A percentile compares a stretch with the other conserved stretches of the same genome.
Conservation (phyloP, 1,140 invertebrate species). For the Schlechtendalia chinensis region DNA sequence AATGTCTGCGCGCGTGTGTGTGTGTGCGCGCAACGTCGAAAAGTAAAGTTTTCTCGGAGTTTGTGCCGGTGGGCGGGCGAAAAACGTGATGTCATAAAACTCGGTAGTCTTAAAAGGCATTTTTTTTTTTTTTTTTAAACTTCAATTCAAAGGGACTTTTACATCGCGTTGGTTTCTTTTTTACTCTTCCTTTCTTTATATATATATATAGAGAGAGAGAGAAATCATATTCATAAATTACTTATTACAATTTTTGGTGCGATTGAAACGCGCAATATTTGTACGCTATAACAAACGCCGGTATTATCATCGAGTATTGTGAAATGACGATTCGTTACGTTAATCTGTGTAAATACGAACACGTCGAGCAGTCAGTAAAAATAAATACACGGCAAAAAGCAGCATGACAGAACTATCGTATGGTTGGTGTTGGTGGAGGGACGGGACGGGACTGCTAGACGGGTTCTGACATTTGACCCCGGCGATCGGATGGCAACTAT, state of each 20-base stretch:
- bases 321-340: neutral
- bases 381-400: too few relatives aligned
- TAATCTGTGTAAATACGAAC: neutral
- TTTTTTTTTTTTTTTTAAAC: neutral
- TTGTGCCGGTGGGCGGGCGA: neutral
- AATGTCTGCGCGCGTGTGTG: neutral
- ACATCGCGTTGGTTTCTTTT: too few relatives aligned
- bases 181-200: too few relatives aligned
- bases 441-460: neutral
- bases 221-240: too few relatives aligned
- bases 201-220: too few relatives aligned
- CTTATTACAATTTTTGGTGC: too few relatives aligned
- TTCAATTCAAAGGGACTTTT: too few relatives aligned
- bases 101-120: neutral
- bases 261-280: too few relatives aligned
- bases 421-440: too few relatives aligned
- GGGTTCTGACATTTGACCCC: conserved; percentile 28
- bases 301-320: neutral
- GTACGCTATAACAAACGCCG: neutral
- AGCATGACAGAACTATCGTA: neutral
- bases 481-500: neutral
- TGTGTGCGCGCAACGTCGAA: neutral
- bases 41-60: neutral
- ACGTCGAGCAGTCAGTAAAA: neutral
- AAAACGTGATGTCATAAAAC: neutral